Base-by-base conservation (phyloP, 1,140 invertebrate species). In the Drosophila equinoxialis region DNA sequence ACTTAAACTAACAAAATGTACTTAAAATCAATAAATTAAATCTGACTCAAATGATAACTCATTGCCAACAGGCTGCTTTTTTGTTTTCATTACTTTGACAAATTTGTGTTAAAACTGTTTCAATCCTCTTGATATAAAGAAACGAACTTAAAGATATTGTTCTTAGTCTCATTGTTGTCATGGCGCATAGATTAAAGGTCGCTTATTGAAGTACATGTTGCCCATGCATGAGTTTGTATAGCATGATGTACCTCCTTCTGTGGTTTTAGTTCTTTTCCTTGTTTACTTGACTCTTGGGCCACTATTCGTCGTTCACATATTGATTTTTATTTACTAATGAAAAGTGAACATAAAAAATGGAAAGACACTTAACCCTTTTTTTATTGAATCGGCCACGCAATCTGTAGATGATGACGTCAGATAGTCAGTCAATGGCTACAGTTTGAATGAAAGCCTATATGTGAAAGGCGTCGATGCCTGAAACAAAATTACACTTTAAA, bases 311-410 rank as follows among this genome's bases (percentile, higher is more conserved):
- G 57, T 33, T 41, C 13, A 55, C 51, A 68, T 85, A 89, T 89
- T 89, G 84, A 89, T 89, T 89, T 89, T 89, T 78, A 68, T 81
- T 89, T 70, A 89, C 84, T 89, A 89, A 89, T 89, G 84, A 89
- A 89, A 89, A 84, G 80, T 83, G 84, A 84, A 84, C 80, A 89
- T 89, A 84, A 84, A 79, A 74, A 62, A 26, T n/a, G 57, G 73
- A 64, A 81, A 83, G 69, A 74, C 84, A 89, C 84, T 89, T 89
- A 89, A 89, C 84, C 84, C 84, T 35, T 84, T 89, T 81, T 89
- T 89, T 89, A 79, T 79, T 74, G 71, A 79, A 79, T 79, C 77
- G 71, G 37, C 76, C 84, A 89, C 77, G 84, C 77, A 89, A 89
- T 89, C 84, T 89, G 68, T 69, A 67, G 81, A 89, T 89, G 81